A percentile compares a stretch with the other conserved stretches of the same genome.
These are phyloP conservation scores for Neoniphon sammara DNA, from an alignment of 2,797 vertebrate genomes.

Conservation along the genomic window DNA sequence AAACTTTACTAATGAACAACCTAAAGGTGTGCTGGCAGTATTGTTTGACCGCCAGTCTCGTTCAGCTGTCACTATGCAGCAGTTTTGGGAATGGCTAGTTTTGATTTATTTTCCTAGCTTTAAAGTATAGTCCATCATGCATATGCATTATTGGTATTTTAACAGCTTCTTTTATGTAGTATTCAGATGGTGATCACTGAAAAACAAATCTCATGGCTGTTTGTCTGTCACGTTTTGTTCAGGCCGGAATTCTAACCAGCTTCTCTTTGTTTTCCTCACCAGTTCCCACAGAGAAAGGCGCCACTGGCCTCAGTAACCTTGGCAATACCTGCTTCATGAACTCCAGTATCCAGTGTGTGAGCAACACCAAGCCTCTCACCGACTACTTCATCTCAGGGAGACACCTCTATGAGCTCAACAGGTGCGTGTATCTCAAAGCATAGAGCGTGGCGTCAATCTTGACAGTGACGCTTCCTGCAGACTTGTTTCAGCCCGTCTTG, in stretches of 20 bases:
- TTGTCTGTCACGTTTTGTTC: background rate
- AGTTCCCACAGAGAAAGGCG: slow-evolving; percentile 99
- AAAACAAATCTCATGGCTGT: too few relatives aligned
- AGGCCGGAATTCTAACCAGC: background rate
- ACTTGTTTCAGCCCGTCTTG: background rate
- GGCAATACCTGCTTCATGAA: slow-evolving; percentile 99
- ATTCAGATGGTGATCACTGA: too few relatives aligned
- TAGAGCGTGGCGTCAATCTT: too few relatives aligned
- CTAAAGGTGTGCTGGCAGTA: too few relatives aligned
- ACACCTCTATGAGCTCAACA: slow-evolving; percentile 98
- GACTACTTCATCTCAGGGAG: slow-evolving; percentile 97
- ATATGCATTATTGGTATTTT: too few relatives aligned
- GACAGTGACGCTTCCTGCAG: background rate
- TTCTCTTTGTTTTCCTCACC: slow-evolving; percentile 2
- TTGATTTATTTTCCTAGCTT: too few relatives aligned
- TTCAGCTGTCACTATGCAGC: too few relatives aligned
- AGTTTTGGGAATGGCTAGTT: too few relatives aligned
- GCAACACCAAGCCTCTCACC: slow-evolving; percentile 96
- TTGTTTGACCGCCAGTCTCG: too few relatives aligned
- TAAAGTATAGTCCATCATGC: too few relatives aligned
- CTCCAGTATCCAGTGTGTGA: slow-evolving; percentile 99
- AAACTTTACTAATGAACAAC: too few relatives aligned
- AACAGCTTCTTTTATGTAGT: too few relatives aligned
- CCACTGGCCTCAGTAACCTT: slow-evolving; percentile 97
- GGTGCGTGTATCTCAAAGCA: slow-evolving; percentile 76